Conservation (phyloP, 1,140 invertebrate species). For the Trichonephila clavipes region DNA sequence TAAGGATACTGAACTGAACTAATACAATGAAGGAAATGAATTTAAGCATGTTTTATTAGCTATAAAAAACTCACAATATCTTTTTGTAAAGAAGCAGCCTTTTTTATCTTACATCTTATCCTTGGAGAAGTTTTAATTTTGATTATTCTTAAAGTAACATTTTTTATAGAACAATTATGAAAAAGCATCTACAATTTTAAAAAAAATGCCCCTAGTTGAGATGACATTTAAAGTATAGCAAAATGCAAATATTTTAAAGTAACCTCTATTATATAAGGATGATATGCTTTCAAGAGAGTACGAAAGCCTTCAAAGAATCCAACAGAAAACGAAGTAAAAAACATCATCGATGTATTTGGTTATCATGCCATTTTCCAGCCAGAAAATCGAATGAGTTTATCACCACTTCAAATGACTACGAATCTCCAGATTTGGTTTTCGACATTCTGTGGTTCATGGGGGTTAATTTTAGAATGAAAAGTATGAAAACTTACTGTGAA, state of each 20-base stretch:
- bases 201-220: background rate
- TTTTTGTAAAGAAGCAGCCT: background rate
- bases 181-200: background rate
- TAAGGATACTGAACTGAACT: no score
- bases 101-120: background rate
- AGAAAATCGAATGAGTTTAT: background rate
- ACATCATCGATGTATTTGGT: background rate
- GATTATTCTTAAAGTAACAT: background rate
- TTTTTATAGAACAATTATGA: background rate
- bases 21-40: no score
- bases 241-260: background rate
- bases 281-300: background rate
- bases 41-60: background rate
- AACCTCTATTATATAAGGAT: background rate
- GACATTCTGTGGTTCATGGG: slow-evolving; percentile 66
- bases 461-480: slow-evolving; percentile 34
- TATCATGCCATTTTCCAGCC: background rate
- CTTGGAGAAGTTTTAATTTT: background rate
- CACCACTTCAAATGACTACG: background rate
- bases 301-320: background rate
- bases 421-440: slow-evolving; percentile 53
- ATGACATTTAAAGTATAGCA: background rate
- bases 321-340: background rate
- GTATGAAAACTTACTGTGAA: background rate
- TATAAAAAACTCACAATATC: background rate